phyloP scores from a whole-genome alignment of 2,113 vertebrate species.

The human (Homo sapiens) region GRCh38 chr17:38339001-38339500 shows the following conservation, averaged over 20 bases:
- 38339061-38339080: neutral
- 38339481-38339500: constrained; percentile 91
- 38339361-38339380: neutral
- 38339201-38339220: too few species aligned
- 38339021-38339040: neutral
- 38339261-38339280: neutral
- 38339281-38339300: neutral
- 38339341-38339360: neutral
- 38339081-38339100: neutral
- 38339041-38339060: neutral
- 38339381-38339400: neutral
- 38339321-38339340: neutral
- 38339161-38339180: neutral
- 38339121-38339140: neutral
- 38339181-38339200: neutral
- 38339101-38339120: neutral
- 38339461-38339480: constrained; percentile 88
- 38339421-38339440: constrained; percentile 96
- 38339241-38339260: neutral
- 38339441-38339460: constrained; percentile 95
- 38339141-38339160: neutral
- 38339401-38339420: constrained; percentile 85
- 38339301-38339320: neutral
- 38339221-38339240: neutral
- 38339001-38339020: neutral